Conservation (phyloP, 2,113 vertebrate species). For the Holacanthus passer region DNA sequence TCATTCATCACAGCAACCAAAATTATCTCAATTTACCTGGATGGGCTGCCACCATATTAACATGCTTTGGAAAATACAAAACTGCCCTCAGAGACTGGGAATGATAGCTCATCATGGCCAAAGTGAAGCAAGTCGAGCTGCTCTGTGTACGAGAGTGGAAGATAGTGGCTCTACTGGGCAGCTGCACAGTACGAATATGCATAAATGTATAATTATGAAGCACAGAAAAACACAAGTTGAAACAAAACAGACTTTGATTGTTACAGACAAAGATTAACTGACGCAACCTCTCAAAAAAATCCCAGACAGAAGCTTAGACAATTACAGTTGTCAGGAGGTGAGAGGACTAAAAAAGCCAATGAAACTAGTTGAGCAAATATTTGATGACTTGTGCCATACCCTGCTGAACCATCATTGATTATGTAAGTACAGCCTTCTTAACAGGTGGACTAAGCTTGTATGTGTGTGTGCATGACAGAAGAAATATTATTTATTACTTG, state of each 20-base stretch:
- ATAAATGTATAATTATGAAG: slow-evolving; percentile 2
- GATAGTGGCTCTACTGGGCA: not conserved
- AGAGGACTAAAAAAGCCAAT: not conserved
- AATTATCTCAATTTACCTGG: not conserved
- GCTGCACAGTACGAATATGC: not conserved
- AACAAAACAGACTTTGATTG: not conserved
- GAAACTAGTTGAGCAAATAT: slow-evolving; percentile 29
- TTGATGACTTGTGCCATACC: slow-evolving; percentile 3
- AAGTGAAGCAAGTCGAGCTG: not conserved
- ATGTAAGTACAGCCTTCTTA: not conserved
- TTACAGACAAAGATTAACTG: not conserved
- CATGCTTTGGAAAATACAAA: not conserved
- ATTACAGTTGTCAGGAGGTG: not conserved
- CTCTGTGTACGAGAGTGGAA: not conserved
- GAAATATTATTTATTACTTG: not conserved
- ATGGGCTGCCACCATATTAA: not conserved
- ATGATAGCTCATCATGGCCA: not conserved
- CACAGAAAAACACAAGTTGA: not conserved
- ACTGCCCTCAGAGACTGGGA: not conserved
- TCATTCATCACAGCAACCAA: not conserved
- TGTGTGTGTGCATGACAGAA: not conserved
- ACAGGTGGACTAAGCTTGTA: not conserved
- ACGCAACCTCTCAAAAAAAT: not conserved
- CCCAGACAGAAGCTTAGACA: not conserved
- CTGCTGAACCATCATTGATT: not conserved